A percentile compares a stretch with the other conserved stretches of the same genome.
These are phyloP conservation scores for Agriopis aurantiaria DNA, from an alignment of 2,888 invertebrate species.

Conservation along the genomic window DNA sequence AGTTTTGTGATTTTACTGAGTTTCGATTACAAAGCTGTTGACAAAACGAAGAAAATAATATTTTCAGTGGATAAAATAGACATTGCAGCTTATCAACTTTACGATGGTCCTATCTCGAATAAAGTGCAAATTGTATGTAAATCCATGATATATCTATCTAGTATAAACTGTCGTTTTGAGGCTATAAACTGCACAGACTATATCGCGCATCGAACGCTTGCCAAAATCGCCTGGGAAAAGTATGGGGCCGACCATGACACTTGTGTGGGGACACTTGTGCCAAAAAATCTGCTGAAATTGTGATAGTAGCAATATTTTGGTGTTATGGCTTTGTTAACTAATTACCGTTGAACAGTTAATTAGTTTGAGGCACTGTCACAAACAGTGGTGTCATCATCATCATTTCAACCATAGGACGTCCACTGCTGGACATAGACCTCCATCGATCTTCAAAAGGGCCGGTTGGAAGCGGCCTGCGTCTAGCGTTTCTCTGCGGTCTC, in stretches of 20 bases:
- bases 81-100: not conserved
- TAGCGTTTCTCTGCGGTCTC: no score
- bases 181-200: slow-evolving; percentile 36
- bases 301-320: slow-evolving; percentile 22
- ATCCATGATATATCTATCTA: not conserved
- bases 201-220: slow-evolving; percentile 41
- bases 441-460: no score
- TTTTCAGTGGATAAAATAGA: no score
- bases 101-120: not conserved
- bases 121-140: no score
- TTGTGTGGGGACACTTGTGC: slow-evolving; percentile 44
- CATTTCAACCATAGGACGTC: no score
- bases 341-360: not conserved
- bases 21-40: no score
- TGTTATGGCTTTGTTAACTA: slow-evolving; percentile 9
- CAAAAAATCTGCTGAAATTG: slow-evolving; percentile 41
- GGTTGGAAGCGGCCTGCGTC: no score
- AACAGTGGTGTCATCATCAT: no score
- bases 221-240: slow-evolving; percentile 42
- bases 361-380: not conserved
- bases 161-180: slow-evolving; percentile 37
- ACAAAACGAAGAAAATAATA: no score
- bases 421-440: no score
- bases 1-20: no score
- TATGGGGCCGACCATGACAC: slow-evolving; percentile 36